A percentile compares a stretch with the other conserved stretches of the same genome.
These are phyloP conservation scores for Globicephala melas DNA, from an alignment of 2,113 vertebrate genomes.

Conservation along the genomic window DNA sequence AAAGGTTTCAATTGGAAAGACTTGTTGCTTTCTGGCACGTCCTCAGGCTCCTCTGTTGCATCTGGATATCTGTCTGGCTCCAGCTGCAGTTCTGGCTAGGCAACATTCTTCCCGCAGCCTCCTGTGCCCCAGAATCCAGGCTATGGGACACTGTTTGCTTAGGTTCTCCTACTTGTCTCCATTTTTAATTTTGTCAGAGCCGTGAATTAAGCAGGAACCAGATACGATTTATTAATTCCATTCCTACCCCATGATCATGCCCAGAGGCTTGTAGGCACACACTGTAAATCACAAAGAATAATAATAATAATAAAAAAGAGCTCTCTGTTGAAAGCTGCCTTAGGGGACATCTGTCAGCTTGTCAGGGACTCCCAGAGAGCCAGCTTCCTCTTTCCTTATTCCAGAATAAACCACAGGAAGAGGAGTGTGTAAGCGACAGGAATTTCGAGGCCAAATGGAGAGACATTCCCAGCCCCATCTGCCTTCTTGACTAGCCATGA, in stretches of 20 bases:
- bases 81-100: background rate
- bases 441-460: background rate
- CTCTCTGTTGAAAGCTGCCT: slow-evolving; percentile 50
- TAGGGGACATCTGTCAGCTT: slow-evolving; percentile 47
- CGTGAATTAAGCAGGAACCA: slow-evolving; percentile 56
- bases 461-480: background rate
- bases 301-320: slow-evolving; percentile 48
- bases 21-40: background rate
- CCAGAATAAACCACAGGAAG: slow-evolving; percentile 37
- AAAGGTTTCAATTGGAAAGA: background rate
- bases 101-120: background rate
- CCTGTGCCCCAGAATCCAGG: background rate
- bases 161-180: background rate
- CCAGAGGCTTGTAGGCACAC: slow-evolving; percentile 45
- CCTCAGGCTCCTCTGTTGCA: background rate
- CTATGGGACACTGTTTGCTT: background rate
- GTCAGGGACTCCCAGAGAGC: slow-evolving; percentile 17
- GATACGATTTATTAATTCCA: slow-evolving; percentile 57
- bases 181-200: slow-evolving; percentile 55
- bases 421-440: background rate
- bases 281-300: slow-evolving; percentile 59
- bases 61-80: background rate
- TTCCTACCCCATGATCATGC: background rate
- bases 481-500: background rate
- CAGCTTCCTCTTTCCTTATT: slow-evolving; percentile 36